Conservation (phyloP, 2,888 invertebrate genomes). For the Aleiodes testaceus region DNA sequence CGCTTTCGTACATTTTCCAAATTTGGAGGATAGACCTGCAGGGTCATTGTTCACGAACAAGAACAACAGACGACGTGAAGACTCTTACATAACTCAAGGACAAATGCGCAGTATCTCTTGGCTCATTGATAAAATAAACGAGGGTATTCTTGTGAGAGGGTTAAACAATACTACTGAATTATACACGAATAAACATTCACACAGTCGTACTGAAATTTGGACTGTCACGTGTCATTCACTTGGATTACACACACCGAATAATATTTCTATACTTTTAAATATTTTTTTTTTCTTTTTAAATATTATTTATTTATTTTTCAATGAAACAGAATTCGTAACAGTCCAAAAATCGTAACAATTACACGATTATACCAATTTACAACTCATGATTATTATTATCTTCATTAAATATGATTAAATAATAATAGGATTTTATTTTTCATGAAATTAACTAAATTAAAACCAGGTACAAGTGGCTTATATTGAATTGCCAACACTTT, state of each 20-base stretch:
- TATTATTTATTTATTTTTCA: slow-evolving; percentile 6
- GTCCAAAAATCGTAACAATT: slow-evolving; percentile 32
- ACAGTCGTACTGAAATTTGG: slow-evolving; percentile 23
- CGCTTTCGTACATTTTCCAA: too few relatives aligned
- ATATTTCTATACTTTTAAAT: too few relatives aligned
- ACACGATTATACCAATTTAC: slow-evolving; percentile 52
- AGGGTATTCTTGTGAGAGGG: too few relatives aligned
- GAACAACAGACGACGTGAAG: too few relatives aligned
- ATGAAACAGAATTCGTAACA: background rate
- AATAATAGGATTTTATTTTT: slow-evolving; percentile 14
- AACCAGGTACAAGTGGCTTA: slow-evolving; percentile 29
- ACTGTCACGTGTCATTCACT: slow-evolving; percentile 8
- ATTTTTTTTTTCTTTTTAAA: background rate
- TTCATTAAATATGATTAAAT: slow-evolving; percentile 5
- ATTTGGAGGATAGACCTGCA: too few relatives aligned
- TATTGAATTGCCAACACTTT: slow-evolving; percentile 50
- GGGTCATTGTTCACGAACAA: too few relatives aligned
- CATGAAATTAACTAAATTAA: slow-evolving; percentile 20
- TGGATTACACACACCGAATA: slow-evolving; percentile 18
- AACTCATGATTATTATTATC: slow-evolving; percentile 37
- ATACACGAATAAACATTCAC: slow-evolving; percentile 26
- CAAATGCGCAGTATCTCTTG: too few relatives aligned
- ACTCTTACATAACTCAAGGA: too few relatives aligned
- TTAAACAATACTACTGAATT: slow-evolving; percentile 18
- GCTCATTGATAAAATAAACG: too few relatives aligned